Evolutionary conservation across 2,888 invertebrate species (phyloP).

Genomic region (Rugalucina vietnamica): DNA sequence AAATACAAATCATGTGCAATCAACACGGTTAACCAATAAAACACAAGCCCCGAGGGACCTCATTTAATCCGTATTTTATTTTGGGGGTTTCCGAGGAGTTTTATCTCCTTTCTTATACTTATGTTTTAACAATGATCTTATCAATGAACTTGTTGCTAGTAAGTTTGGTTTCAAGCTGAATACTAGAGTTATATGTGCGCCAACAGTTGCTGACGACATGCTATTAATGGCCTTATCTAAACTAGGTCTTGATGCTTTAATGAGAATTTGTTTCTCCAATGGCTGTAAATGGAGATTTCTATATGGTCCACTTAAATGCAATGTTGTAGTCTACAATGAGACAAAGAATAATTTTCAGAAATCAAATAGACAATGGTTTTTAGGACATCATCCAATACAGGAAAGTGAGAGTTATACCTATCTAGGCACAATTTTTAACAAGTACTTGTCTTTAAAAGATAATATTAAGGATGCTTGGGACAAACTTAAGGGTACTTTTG

Average conservation of each 20-base stretch:
- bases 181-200: background rate
- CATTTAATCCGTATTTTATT: too few relatives aligned
- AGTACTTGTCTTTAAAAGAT: background rate
- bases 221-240: background rate
- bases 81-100: too few relatives aligned
- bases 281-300: conserved; percentile 21
- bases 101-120: background rate
- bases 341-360: background rate
- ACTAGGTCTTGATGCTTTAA: background rate
- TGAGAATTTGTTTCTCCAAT: conserved; percentile 19
- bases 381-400: background rate
- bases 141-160: background rate
- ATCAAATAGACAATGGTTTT: background rate
- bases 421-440: conserved; percentile 3
- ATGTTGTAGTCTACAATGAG: conserved; percentile 9
- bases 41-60: too few relatives aligned
- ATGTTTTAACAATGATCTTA: background rate
- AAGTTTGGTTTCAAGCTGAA: background rate
- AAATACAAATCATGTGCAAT: too few relatives aligned
- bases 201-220: conserved; percentile 35
- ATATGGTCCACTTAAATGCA: conserved; percentile 21
- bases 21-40: too few relatives aligned
- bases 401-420: background rate
- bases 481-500: background rate
- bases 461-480: conserved; percentile 5